Evolutionary conservation across 2,797 vertebrate genomes (phyloP).

Genomic region (Eulemur coronatus): DNA sequence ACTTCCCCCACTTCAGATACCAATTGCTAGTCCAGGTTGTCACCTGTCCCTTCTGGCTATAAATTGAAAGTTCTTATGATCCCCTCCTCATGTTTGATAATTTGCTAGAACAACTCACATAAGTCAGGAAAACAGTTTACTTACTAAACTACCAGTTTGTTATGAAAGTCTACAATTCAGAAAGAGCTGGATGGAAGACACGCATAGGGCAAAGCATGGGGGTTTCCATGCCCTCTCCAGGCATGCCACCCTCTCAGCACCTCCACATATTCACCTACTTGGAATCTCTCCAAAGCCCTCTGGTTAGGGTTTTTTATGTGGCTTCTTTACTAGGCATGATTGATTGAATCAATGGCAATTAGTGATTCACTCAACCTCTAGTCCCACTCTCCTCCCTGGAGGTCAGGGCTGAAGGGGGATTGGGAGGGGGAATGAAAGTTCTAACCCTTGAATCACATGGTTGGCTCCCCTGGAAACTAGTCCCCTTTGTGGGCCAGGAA

Average conservation of each 20-base stretch:
- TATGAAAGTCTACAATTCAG: not conserved
- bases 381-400: not conserved
- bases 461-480: not conserved
- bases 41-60: not conserved
- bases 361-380: not conserved
- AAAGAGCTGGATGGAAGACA: not conserved
- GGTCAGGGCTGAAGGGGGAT: not conserved
- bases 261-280: not conserved
- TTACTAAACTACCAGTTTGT: not conserved
- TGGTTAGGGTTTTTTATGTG: not conserved
- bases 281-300: not conserved
- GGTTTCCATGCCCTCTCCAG: not conserved
- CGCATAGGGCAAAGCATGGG: not conserved
- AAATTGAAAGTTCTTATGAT: not conserved
- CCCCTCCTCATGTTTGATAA: not conserved
- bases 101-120: not conserved
- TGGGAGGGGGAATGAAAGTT: not conserved
- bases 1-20: not conserved
- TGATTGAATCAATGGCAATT: not conserved
- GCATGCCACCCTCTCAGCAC: too few species aligned
- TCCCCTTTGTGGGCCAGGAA: not conserved
- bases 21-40: not conserved
- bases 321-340: not conserved
- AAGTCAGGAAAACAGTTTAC: not conserved
- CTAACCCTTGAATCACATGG: not conserved